Base-by-base conservation (phyloP, 1,140 invertebrate species). In the Triops longicaudatus region DNA sequence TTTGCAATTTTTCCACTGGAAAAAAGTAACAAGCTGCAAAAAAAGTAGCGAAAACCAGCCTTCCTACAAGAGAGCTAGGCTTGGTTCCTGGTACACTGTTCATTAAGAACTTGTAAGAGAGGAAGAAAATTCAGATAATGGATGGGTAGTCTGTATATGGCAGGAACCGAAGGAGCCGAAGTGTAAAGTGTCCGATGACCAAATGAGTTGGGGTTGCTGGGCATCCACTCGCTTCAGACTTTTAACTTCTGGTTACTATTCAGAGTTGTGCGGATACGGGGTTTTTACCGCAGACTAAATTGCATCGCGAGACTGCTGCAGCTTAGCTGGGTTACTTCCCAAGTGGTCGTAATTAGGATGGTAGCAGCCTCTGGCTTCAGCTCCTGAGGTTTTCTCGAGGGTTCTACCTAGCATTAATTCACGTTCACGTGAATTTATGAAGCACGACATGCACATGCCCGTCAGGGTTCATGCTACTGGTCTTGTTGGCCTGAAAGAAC, bases 341-440 rank as follows among this genome's bases (percentile, higher is more conserved):
- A 17, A 63, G 50, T 63, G 50, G 50, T 63, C 50, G 50, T 63
- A 63, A 63, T 63, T 63, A 63, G 50, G 50, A 63, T 63, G 50
- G 50, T 63, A 63, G 50, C 50, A 63, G 50, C 50, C 50, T 63
- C 50, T 63, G 50, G 50, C 50, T 63, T 63, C 17, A 63, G 50
- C 50, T 63, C 17, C n/a, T 63, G 50, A 63, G 50, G 50, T 63
- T 63, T 63, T 63, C 22, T 22, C 22, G 22, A 63, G 50, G 10
- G 50, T 63, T 63, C 50, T 63, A 63, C 50, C 22, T 5, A 63
- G 50, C 50, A 63, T 22, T 63, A 63, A 63, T 63, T 63, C 50
- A 63, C 50, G 50, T 63, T 63, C 50, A 63, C 50, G 50, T 63
- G 50, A 63, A 63, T 63, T 63, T 63, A 63, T 63, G 50, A 63